Evolutionary conservation across 2,113 vertebrate species (phyloP).

Genomic region (Myotis brandtii): DNA sequence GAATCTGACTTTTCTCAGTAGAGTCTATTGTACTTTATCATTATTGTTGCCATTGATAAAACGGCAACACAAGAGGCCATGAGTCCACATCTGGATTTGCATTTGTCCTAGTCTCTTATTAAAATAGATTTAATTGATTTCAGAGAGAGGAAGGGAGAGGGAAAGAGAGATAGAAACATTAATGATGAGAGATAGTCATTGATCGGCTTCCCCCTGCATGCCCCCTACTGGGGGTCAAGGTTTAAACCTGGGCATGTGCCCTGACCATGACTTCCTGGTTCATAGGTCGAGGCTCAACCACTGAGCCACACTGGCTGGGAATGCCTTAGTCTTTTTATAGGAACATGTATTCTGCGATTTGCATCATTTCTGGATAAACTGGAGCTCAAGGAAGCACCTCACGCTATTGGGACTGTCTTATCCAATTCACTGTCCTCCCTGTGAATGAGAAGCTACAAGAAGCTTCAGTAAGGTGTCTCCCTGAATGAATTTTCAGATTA

Average conservation of each 20-base stretch:
- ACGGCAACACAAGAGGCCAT: not conserved
- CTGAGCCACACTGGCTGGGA: no score
- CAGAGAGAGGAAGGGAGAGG: no score
- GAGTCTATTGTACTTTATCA: not conserved
- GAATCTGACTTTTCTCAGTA: not conserved
- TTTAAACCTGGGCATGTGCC: no score
- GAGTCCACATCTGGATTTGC: not conserved
- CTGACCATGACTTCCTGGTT: no score
- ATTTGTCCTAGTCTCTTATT: not conserved
- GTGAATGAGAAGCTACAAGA: not conserved
- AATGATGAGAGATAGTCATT: no score
- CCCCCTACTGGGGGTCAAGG: no score
- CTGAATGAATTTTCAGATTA: not conserved
- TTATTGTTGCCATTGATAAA: not conserved
- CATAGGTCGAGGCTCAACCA: no score
- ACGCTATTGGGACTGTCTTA: not conserved
- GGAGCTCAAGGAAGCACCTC: not conserved
- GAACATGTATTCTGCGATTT: not conserved
- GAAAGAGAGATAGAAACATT: no score
- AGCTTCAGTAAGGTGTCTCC: not conserved
- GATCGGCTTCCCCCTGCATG: no score
- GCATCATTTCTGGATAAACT: rapidly evolving
- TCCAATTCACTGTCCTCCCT: not conserved
- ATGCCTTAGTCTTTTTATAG: not conserved
- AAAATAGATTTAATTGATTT: no score